A percentile compares a stretch with the other conserved stretches of the same genome.
Conservation (phyloP, 2,113 vertebrate genomes). For the Clarias magur region DNA sequence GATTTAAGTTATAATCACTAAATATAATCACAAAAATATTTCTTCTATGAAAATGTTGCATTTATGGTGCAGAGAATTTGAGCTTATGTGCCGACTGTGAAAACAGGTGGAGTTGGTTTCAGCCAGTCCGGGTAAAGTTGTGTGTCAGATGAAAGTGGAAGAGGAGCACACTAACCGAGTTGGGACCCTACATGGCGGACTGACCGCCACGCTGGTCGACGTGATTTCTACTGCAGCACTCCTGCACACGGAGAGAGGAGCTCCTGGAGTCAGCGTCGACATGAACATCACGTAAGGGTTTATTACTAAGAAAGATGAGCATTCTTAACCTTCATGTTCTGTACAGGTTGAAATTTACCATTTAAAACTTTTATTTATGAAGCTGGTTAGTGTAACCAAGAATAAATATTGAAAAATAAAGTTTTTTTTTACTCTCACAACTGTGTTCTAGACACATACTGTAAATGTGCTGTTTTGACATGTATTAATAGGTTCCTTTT, state of each 20-base stretch:
- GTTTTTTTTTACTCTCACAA: too few species aligned
- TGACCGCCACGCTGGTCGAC: slow-evolving; percentile 91
- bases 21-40: too few species aligned
- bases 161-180: slow-evolving; percentile 84
- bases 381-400: too few species aligned
- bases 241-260: slow-evolving; percentile 79
- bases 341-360: neutral
- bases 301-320: neutral
- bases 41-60: neutral
- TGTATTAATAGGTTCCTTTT: too few species aligned
- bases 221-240: slow-evolving; percentile 84
- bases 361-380: neutral
- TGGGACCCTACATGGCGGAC: slow-evolving; percentile 87
- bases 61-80: neutral
- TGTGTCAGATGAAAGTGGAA: slow-evolving; percentile 89
- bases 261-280: slow-evolving; percentile 89
- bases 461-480: too few species aligned
- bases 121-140: slow-evolving; percentile 82
- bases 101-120: slow-evolving; percentile 81
- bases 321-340: neutral
- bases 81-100: neutral
- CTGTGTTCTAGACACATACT: too few species aligned
- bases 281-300: slow-evolving; percentile 91
- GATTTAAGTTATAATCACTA: neutral
- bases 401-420: too few species aligned